Percentiles rank a stretch among this genome's conserved stretches.
phyloP scores from a whole-genome alignment of 2,797 vertebrate species.

The Novumbra hubbsi region DNA sequence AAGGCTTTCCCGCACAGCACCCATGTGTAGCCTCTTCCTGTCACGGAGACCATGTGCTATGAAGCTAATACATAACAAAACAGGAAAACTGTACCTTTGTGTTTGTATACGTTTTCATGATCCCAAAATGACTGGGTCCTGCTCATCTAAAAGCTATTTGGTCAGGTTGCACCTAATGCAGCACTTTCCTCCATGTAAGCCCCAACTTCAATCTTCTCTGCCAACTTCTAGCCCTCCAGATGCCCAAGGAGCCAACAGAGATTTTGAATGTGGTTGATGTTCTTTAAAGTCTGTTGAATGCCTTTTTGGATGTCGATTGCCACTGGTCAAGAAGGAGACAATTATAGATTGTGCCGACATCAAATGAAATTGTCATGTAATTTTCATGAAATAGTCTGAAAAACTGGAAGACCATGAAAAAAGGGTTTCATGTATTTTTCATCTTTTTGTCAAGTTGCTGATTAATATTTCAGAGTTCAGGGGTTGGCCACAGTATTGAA shows the following conservation, averaged over 20 bases:
- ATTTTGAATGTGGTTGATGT: slow-evolving; percentile 28
- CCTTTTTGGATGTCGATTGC: slow-evolving; percentile 29
- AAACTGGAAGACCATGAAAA: slow-evolving; percentile 81
- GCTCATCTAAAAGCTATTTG: not conserved
- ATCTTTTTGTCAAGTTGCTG: slow-evolving; percentile 80
- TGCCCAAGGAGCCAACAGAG: slow-evolving; percentile 19
- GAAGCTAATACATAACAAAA: slow-evolving; percentile 52
- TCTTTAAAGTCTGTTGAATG: slow-evolving; percentile 27
- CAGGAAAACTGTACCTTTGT: slow-evolving; percentile 41
- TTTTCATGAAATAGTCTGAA: slow-evolving; percentile 78
- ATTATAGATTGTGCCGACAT: slow-evolving; percentile 71
- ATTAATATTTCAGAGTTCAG: slow-evolving; percentile 78
- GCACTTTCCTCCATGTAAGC: not conserved
- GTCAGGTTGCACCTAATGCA: not conserved
- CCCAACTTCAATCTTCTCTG: not conserved
- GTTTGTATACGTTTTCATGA: not conserved
- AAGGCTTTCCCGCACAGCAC: slow-evolving; percentile 43
- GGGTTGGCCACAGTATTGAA: slow-evolving; percentile 71
- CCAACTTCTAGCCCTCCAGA: slow-evolving; percentile 11
- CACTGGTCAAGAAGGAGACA: slow-evolving; percentile 36
- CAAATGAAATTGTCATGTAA: slow-evolving; percentile 75
- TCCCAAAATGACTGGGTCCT: not conserved
- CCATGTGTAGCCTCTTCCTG: slow-evolving; percentile 60
- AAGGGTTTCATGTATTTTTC: slow-evolving; percentile 79
- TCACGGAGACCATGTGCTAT: slow-evolving; percentile 45